Evolutionary conservation across 2,888 invertebrate genomes (phyloP).

Genomic region (Neoaliturus tenellus): DNA sequence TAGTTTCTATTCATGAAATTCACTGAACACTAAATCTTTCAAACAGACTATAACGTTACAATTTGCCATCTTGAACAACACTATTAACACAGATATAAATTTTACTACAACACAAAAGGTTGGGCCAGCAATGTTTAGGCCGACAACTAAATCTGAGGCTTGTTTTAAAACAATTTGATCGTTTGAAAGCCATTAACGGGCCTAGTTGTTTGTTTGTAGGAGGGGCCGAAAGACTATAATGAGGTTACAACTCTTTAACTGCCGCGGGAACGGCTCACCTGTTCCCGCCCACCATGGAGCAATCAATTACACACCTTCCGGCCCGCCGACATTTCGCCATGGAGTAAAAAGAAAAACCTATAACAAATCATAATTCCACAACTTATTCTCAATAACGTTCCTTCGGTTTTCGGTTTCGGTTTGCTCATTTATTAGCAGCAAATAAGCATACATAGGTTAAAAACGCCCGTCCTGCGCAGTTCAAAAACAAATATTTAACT

Average conservation of each 20-base stretch:
- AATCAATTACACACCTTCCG: conserved; percentile 4
- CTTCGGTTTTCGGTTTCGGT: no score
- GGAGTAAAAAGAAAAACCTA: conserved; percentile 11
- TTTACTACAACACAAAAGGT: not conserved
- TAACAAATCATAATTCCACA: no score
- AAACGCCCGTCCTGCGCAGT: no score
- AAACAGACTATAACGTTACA: no score
- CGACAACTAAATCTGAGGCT: conserved; percentile 18
- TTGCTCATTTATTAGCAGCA: no score
- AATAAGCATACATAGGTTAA: no score
- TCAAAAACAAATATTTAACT: no score
- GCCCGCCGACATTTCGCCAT: not conserved
- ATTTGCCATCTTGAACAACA: no score
- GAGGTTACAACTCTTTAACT: conserved; percentile 32
- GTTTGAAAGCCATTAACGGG: conserved; percentile 13
- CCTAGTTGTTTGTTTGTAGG: conserved; percentile 28
- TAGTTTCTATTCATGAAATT: no score
- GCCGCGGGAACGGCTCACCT: conserved; percentile 2
- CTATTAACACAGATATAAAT: no score
- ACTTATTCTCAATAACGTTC: no score
- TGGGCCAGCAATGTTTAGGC: not conserved
- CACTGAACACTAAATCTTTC: no score
- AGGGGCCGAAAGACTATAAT: conserved; percentile 7
- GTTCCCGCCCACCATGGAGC: conserved; percentile 8
- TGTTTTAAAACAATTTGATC: conserved; percentile 27